These are phyloP conservation scores for Hylyphantes graminicola DNA, from an alignment of 1,140 invertebrate species.

Conservation along the genomic window DNA sequence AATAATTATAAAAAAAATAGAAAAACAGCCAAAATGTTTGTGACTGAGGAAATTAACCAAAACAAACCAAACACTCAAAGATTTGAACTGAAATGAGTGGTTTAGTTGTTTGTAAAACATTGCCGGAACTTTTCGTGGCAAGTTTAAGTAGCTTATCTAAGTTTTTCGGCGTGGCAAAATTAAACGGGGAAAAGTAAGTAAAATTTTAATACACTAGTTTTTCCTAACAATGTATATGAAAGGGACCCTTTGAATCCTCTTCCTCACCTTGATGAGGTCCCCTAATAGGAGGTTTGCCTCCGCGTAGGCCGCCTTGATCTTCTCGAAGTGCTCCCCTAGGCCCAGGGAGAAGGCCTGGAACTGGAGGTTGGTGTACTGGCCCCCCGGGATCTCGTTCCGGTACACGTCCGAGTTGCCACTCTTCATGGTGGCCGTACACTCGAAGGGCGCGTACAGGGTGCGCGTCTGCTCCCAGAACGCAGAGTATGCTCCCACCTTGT, in stretches of 20 bases:
- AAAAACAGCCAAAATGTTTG: too few relatives aligned
- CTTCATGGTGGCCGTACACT: conserved; percentile 98
- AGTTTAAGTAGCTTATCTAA: too few relatives aligned
- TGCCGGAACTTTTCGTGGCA: too few relatives aligned
- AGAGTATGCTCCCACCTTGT: conserved; percentile 91
- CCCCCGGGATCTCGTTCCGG: conserved; percentile 97
- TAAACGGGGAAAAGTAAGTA: too few relatives aligned
- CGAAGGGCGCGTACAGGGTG: conserved; percentile 97
- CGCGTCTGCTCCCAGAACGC: conserved; percentile 99
- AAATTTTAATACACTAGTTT: too few relatives aligned
- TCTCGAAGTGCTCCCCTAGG: conserved; percentile 97
- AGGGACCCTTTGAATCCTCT: not conserved
- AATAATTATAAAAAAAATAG: too few relatives aligned
- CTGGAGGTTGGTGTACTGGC: conserved; percentile 99
- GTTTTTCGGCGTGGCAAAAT: too few relatives aligned
- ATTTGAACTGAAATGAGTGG: too few relatives aligned
- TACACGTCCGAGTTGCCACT: conserved; percentile 99
- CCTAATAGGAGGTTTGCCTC: conserved; percentile 98
- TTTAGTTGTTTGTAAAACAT: too few relatives aligned
- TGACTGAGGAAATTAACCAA: too few relatives aligned
- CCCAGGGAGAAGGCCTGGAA: conserved; percentile 98
- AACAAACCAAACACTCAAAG: too few relatives aligned
- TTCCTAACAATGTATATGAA: too few relatives aligned
- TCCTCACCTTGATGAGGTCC: conserved; percentile 91
- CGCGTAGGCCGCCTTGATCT: conserved; percentile 95